A percentile compares a stretch with the other conserved stretches of the same genome.
Evolutionary conservation across 2,797 vertebrate genomes (phyloP).

Genomic region (Bradypodion ventrale): DNA sequence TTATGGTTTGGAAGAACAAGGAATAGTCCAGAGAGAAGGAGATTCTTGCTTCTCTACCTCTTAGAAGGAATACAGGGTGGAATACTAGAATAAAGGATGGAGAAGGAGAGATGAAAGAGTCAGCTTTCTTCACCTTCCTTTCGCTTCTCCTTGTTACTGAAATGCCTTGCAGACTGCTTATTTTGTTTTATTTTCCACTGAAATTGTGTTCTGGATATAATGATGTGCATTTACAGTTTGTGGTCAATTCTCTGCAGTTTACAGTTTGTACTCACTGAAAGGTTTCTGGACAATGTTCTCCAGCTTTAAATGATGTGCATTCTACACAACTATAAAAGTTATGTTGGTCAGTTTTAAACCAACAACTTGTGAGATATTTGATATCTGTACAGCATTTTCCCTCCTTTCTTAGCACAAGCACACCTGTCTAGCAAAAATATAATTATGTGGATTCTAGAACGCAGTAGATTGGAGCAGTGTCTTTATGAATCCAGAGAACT

Average conservation of each 20-base stretch:
- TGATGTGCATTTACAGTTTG: not conserved
- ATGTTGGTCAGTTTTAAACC: not conserved
- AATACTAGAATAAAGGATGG: too few species aligned
- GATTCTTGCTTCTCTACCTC: too few species aligned
- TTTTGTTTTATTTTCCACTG: not conserved
- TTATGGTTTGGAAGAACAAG: not conserved
- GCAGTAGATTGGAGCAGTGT: not conserved
- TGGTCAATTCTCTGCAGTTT: not conserved
- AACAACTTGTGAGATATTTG: not conserved
- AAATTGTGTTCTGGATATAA: not conserved
- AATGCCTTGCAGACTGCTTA: not conserved
- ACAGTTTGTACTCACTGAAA: not conserved
- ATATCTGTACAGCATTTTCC: not conserved
- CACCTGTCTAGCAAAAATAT: not conserved
- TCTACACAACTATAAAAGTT: not conserved
- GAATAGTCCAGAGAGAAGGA: not conserved
- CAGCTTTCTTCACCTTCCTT: not conserved
- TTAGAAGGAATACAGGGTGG: not conserved
- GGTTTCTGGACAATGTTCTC: not conserved
- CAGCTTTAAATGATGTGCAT: not conserved
- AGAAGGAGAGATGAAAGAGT: not conserved
- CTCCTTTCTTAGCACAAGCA: not conserved
- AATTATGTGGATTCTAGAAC: not conserved
- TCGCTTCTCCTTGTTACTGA: too few species aligned
- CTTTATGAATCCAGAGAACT: not conserved